Evolutionary conservation across 2,797 vertebrate species (phyloP).

Genomic region (Pygocentrus nattereri): DNA sequence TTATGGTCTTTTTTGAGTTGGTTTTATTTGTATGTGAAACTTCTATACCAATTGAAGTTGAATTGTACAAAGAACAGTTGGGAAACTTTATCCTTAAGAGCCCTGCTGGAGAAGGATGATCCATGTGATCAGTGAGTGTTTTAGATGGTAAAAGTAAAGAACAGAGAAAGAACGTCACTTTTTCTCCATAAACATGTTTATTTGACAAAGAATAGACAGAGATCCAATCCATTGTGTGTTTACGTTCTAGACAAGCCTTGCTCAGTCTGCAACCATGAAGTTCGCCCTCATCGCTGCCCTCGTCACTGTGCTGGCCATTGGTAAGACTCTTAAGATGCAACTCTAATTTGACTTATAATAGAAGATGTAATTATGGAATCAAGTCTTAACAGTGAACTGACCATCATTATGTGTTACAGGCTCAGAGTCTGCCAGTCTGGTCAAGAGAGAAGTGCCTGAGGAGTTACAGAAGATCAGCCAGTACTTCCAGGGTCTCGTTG

Average conservation of each 20-base stretch:
- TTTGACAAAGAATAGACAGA: background rate
- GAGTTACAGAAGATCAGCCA: slow-evolving; percentile 65
- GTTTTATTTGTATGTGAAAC: too few relatives aligned
- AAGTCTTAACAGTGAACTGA: background rate
- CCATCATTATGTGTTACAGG: slow-evolving; percentile 53
- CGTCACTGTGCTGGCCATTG: slow-evolving; percentile 67
- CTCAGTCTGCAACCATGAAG: slow-evolving; percentile 70
- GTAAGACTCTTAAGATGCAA: slow-evolving; percentile 53
- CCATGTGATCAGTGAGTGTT: too few relatives aligned
- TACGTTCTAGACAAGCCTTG: slow-evolving; percentile 45
- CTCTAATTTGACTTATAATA: too few relatives aligned
- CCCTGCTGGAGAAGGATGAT: too few relatives aligned
- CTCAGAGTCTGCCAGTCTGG: slow-evolving; percentile 66
- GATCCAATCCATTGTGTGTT: slow-evolving; percentile 1
- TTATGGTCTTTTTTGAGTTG: too few relatives aligned
- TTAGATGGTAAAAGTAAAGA: background rate
- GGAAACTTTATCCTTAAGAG: background rate
- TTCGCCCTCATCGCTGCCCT: slow-evolving; percentile 65
- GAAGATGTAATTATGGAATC: too few relatives aligned
- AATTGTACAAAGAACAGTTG: too few relatives aligned
- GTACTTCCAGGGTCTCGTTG: slow-evolving; percentile 67
- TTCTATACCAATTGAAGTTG: too few relatives aligned
- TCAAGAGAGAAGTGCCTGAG: slow-evolving; percentile 66
- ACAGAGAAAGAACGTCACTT: background rate
- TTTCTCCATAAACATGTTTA: background rate